Conservation (phyloP, 2,888 invertebrate species). For the Neoaliturus tenellus region DNA sequence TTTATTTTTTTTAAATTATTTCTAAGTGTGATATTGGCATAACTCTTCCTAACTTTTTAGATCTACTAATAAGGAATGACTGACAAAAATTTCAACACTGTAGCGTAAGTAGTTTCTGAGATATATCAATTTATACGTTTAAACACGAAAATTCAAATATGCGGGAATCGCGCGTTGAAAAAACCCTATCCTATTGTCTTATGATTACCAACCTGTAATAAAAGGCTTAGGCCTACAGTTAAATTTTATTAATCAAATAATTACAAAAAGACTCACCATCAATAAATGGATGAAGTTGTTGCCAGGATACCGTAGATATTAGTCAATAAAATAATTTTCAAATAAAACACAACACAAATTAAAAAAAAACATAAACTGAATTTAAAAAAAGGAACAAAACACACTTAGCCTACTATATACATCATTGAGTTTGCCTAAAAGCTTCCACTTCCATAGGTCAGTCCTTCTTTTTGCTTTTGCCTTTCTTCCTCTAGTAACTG, state of each 20-base stretch:
- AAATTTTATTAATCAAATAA: background rate
- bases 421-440: conserved; percentile 16
- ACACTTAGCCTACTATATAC: background rate
- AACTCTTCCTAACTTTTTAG: background rate
- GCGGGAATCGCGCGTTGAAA: background rate
- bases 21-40: background rate
- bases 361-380: background rate
- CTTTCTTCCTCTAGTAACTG: conserved; percentile 40
- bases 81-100: background rate
- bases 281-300: background rate
- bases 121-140: background rate
- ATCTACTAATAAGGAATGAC: background rate
- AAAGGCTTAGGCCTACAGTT: background rate
- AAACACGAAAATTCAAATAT: background rate
- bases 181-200: background rate
- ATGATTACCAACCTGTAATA: background rate
- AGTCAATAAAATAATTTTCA: background rate
- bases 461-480: conserved; percentile 24
- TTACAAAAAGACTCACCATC: background rate
- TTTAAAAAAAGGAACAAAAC: background rate
- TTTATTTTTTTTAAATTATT: background rate
- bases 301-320: background rate
- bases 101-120: background rate
- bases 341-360: background rate
- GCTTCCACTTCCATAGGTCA: conserved; percentile 27